Base-by-base conservation (phyloP, 2,797 vertebrate species). In the Xyrichtys novacula region DNA sequence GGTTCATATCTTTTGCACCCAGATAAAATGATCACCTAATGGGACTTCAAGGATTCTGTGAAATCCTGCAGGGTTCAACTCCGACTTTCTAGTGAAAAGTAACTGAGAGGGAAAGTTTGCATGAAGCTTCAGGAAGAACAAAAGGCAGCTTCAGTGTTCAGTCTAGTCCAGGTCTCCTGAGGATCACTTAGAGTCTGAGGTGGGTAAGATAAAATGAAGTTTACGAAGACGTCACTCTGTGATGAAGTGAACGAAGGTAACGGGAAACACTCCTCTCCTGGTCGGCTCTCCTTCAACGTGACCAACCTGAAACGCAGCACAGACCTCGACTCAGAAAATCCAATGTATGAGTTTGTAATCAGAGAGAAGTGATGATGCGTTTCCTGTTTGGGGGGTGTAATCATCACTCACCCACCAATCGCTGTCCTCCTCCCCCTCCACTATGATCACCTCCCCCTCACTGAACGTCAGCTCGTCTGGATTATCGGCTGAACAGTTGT, bases 221-320 rank as follows among this genome's bases (percentile, higher is more conserved):
- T 22, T 15, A n/a, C 2, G 19, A 7, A 2, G 20, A 2, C 14
- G 23, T 96, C 91, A 99, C 81, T 99, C 96, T 12, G 94, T 93
- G 80, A 96, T 95, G 93, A 98, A 96, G 95, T 98, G 97, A 79
- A 99, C 97, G 54, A 99, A 99, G 2, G 96, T 96, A 56, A 98
- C 91, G 0, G 97, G 97, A 76, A 99, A 98, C 4, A 83, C 96
- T 70, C 97, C 97, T 75, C 91, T 95, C 59, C 96, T 93, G 61
- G 75, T 81, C 0, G 96, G 96, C 2, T 99, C 96, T 11, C 91
- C 95, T 25, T 99, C 97, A 29, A 99, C 81, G 77, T 99, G 95
- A 15, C 97, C 97, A 1, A 97, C 85, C 97, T 99, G 91, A 39
- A 72, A 65, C 17, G 49, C 22, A 47, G 1, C 3, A 39, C 2